Base-by-base conservation (phyloP, 2,113 vertebrate species). In the Todiramphus chloris region DNA sequence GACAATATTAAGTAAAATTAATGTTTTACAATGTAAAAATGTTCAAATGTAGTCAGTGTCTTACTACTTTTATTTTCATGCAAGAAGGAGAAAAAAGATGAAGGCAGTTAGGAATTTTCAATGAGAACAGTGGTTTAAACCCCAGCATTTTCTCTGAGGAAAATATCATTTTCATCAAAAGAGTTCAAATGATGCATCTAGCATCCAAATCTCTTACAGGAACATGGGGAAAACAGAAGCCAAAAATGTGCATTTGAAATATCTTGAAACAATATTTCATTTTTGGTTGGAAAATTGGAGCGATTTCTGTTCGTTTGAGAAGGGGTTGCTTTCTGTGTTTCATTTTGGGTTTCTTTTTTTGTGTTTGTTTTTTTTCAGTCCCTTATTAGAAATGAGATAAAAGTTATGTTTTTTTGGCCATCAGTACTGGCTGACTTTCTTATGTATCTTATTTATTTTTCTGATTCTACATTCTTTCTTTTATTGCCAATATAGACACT, bases 401-500 rank as follows among this genome's bases (percentile, higher is more conserved):
- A 84, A 90, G 30, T 74, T 74, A 44, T 60, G 53, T 63, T 84
- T 82, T 66, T 66, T 75, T 60, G 58, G 48, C 85, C 66, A 59
- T 53, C 35, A 18, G 0, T 51, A 39, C 43, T 59, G 83, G n/a
- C 74, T 93, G 86, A 72, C 16, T 94, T 91, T 74, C 41, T 79
- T 63, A 78, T 60, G 66, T n/a, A 21, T 74, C 63, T 82, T 21
- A 59, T 41, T 87, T 93, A 75, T 78, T 87, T 48, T 69, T 85
- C 51, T 44, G 73, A 77, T 77, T 84, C 60, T 46, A 44, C 88
- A 48, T 74, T 66, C 69, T 68, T 80, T 59, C 78, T 82, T 76
- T 83, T 78, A 88, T 79, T 82, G 53, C 89, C 96, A 76, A 28
- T 13, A 79, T 62, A 94, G 75, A 76, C 72, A 73, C 76, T 90